Conservation (phyloP, 2,113 vertebrate genomes). For the Glaucidium brasilianum region DNA sequence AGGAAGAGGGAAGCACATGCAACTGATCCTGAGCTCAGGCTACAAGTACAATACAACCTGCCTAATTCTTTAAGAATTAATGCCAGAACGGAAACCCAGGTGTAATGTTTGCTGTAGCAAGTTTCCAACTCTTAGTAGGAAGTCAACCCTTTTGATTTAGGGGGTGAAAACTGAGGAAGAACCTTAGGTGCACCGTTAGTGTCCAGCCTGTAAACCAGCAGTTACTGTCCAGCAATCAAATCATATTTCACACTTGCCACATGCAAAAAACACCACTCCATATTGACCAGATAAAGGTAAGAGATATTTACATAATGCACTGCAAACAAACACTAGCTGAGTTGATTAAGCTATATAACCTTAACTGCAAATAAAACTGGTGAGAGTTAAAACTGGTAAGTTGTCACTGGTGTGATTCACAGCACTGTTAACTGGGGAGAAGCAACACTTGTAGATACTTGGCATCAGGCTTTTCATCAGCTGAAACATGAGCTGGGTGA, state of each 20-base stretch:
- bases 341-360: neutral
- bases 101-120: neutral
- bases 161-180: neutral
- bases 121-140: neutral
- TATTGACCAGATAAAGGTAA: neutral
- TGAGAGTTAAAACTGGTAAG: neutral
- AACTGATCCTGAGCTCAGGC: neutral
- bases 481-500: neutral
- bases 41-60: neutral
- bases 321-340: slow-evolving; percentile 1
- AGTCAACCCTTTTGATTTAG: neutral
- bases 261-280: neutral
- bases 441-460: neutral
- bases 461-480: neutral
- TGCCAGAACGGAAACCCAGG: neutral
- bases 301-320: neutral
- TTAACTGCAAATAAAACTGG: neutral
- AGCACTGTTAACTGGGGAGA: slow-evolving; percentile 5
- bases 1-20: neutral
- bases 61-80: neutral
- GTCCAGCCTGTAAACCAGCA: neutral
- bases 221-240: neutral
- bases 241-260: neutral
- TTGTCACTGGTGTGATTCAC: neutral
- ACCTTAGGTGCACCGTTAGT: neutral